Base-by-base conservation (phyloP, 2,113 vertebrate genomes). In the Noturus placidus region DNA sequence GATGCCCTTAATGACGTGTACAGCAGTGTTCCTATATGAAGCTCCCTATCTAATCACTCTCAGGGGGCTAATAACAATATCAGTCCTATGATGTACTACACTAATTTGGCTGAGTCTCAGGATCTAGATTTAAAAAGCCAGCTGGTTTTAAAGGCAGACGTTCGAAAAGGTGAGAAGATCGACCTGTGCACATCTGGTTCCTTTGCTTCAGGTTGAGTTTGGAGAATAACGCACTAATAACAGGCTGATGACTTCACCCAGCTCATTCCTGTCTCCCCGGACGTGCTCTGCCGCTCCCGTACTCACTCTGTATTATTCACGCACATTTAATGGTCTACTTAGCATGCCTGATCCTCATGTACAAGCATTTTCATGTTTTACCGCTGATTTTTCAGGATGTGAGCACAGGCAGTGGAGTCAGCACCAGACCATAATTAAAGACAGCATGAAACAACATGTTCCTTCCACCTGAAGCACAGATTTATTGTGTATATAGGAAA, bases 371-470 rank as follows among this genome's bases (percentile, higher is more conserved):
- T 93, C 91, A 88, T 93, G 94, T 93, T 93, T 92, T 87, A 91
- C 89, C 89, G 84, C 19, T 89, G 56, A 82, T 87, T 83, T 69
- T 46, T 89, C 89, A 89, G 92, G 93, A 93, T 89, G 89, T 70
- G n/a, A 50, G 33, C 0, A 20, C 59, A 22, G 22, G 82, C 15
- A 87, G 30, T 46, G 11, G 52, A 83, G 69, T 70, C 74, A 46
- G 85, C 89, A 92, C 94, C 91, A 93, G 93, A 93, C 88, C 86
- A 92, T 88, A 94, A 94, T 95, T 95, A 95, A 87, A 63, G 42
- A 42, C 77, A 74, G 91, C 94, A 92, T 93, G 94, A 94, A 74
- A 89, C 89, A 84, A 93, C 94, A 92, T 33, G 92, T 92, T 87
- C 87, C n/a, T 76, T 80, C 38, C 35, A 54, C 83, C 87, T 84